These are phyloP conservation scores for Eupithecia centaureata DNA, from an alignment of 2,888 invertebrate species.

Conservation along the genomic window DNA sequence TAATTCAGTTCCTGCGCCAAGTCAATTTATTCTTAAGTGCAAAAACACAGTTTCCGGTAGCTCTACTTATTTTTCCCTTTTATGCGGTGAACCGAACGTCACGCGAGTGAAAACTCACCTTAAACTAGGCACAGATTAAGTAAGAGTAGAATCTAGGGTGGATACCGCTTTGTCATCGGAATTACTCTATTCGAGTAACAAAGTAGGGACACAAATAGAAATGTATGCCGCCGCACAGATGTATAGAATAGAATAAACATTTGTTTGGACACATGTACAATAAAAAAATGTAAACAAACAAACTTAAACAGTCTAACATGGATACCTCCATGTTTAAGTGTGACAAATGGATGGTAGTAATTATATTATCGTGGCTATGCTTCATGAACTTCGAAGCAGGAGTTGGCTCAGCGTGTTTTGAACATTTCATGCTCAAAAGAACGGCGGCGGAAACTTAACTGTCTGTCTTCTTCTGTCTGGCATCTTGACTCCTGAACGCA, in stretches of 20 bases:
- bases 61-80: not conserved
- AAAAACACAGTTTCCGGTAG: conserved; percentile 19
- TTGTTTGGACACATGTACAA: too few species aligned
- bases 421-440: too few species aligned
- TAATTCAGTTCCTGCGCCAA: conserved; percentile 24
- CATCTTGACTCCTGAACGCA: too few species aligned
- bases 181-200: conserved; percentile 62
- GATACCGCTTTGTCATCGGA: conserved; percentile 64
- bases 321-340: too few species aligned
- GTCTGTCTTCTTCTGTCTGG: not conserved
- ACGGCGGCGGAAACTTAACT: not conserved
- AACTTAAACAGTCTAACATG: too few species aligned
- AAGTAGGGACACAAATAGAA: conserved; percentile 47
- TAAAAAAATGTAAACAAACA: too few species aligned
- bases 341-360: too few species aligned
- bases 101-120: conserved; percentile 23
- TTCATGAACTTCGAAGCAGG: too few species aligned
- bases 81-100: not conserved
- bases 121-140: conserved; percentile 33
- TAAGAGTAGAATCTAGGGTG: conserved; percentile 38
- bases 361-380: too few species aligned
- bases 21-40: conserved; percentile 22
- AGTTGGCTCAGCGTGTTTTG: too few species aligned
- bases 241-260: too few species aligned
- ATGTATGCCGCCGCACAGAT: not conserved